Conservation (phyloP, 1,140 invertebrate species). For the Psix sp. region DNA sequence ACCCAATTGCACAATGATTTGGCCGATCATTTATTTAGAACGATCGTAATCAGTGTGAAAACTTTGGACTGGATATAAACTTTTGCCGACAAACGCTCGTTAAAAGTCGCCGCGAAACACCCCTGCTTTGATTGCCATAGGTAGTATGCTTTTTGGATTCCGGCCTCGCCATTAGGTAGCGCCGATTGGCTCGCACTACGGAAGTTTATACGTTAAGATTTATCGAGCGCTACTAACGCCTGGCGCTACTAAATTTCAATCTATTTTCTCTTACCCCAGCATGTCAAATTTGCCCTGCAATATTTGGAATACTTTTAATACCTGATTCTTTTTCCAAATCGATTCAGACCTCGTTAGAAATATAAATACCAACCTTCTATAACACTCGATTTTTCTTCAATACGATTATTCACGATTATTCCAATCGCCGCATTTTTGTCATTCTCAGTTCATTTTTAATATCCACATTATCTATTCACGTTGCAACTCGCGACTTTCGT, state of each 20-base stretch:
- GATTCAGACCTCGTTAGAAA: no score
- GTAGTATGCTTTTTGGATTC: constrained; percentile 30
- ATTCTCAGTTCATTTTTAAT: no score
- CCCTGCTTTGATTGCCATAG: background rate
- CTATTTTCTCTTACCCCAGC: constrained; percentile 45
- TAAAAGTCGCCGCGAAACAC: constrained; percentile 38
- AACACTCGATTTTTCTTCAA: no score
- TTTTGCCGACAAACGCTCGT: constrained; percentile 28
- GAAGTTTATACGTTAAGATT: constrained; percentile 49
- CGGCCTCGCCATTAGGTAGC: constrained; percentile 34
- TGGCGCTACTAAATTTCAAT: constrained; percentile 52
- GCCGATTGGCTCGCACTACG: constrained; percentile 42
- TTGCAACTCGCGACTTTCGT: no score
- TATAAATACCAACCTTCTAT: no score
- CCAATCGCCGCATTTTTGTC: no score
- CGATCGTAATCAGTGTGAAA: constrained; percentile 31
- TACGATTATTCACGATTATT: no score
- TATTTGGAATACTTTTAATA: no score
- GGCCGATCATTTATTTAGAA: constrained; percentile 38
- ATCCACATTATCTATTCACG: no score
- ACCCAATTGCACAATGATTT: constrained; percentile 22
- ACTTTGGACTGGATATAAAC: constrained; percentile 16
- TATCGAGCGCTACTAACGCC: constrained; percentile 49
- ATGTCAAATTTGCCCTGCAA: no score
- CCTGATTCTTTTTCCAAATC: no score